A percentile compares a stretch with the other conserved stretches of the same genome.
These are phyloP conservation scores for Centropristis striata DNA, from an alignment of 2,113 vertebrate genomes.

Conservation along the genomic window DNA sequence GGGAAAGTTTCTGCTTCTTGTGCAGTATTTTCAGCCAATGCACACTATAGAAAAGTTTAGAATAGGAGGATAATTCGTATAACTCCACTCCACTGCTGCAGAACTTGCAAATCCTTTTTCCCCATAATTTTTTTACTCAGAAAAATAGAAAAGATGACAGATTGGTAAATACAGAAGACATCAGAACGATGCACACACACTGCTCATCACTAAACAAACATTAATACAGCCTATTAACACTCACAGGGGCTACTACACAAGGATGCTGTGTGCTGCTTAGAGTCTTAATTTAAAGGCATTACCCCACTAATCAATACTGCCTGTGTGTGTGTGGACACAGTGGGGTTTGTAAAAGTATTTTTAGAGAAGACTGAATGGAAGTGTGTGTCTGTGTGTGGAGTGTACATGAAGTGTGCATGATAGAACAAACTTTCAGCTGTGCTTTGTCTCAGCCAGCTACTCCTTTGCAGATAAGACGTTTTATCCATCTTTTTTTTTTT, in stretches of 20 bases:
- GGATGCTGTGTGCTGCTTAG: constrained; percentile 46
- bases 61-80: not conserved
- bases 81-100: not conserved
- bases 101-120: not conserved
- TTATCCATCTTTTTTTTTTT: constrained; percentile 45
- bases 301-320: constrained; percentile 55
- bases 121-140: not conserved
- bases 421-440: constrained; percentile 55
- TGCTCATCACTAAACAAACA: constrained; percentile 45
- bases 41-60: not conserved
- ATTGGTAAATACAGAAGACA: not conserved
- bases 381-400: constrained; percentile 27
- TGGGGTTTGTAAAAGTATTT: constrained; percentile 61
- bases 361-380: constrained; percentile 61
- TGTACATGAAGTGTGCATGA: constrained; percentile 11
- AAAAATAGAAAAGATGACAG: constrained; percentile 14
- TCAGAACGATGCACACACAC: constrained; percentile 2
- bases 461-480: constrained; percentile 70
- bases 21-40: not conserved
- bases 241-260: constrained; percentile 38
- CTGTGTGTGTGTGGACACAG: constrained; percentile 66
- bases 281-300: constrained; percentile 64
- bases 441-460: constrained; percentile 75
- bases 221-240: constrained; percentile 44
- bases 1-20: constrained; percentile 28